phyloP scores from a whole-genome alignment of 1,140 invertebrate genomes.

The Planococcus citri region DNA sequence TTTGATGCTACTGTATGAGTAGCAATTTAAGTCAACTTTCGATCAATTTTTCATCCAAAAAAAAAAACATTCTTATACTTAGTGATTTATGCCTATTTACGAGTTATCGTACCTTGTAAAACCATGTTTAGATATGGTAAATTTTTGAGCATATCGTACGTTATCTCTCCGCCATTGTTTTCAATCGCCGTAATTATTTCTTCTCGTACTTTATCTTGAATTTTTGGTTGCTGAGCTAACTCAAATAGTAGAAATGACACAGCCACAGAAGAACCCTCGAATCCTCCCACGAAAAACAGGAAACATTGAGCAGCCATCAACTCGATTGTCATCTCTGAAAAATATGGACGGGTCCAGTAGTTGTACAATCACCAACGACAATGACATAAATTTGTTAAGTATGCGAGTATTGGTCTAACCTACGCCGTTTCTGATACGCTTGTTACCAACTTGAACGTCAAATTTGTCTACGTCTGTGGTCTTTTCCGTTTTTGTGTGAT shows the following conservation, averaged over 20 bases:
- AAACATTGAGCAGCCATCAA: conserved; percentile 25
- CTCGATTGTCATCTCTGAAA: not conserved
- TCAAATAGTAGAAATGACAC: conserved; percentile 36
- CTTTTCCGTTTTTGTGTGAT: too few species aligned
- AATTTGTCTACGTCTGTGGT: conserved; percentile 31
- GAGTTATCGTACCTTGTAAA: too few species aligned
- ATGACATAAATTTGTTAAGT: too few species aligned
- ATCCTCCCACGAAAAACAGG: conserved; percentile 41
- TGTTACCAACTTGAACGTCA: conserved; percentile 37
- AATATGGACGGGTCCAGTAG: too few species aligned
- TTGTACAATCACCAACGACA: too few species aligned
- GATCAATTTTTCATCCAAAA: too few species aligned
- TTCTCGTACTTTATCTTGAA: conserved; percentile 42
- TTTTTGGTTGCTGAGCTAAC: conserved; percentile 42
- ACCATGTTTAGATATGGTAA: conserved; percentile 43
- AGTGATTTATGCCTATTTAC: too few species aligned
- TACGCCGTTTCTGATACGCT: conserved; percentile 33
- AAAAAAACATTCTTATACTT: too few species aligned
- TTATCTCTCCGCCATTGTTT: not conserved
- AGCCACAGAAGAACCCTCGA: conserved; percentile 41
- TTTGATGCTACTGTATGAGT: too few species aligned
- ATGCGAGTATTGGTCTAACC: conserved; percentile 30
- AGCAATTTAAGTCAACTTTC: too few species aligned
- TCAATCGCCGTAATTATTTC: conserved; percentile 38
- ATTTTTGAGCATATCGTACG: conserved; percentile 40